phyloP scores from a whole-genome alignment of 64 coral and sea anemone genomes.

The Montipora efflorescens region DNA sequence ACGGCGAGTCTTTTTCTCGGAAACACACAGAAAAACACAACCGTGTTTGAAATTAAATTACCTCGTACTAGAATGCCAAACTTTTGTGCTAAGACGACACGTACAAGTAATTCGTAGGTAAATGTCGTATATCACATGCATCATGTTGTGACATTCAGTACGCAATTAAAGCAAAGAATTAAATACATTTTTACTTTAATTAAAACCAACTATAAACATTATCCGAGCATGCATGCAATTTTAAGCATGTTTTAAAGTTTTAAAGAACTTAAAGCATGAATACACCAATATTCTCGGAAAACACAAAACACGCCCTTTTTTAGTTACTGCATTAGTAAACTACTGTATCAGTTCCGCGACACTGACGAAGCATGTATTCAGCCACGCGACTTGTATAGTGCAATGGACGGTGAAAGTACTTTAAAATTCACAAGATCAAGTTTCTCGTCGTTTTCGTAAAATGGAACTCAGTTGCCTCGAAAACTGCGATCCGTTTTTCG shows the following conservation, averaged over 20 bases:
- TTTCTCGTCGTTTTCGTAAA: no score
- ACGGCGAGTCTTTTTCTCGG: not conserved
- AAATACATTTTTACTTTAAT: slow-evolving; percentile 28
- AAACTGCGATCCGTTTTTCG: no score
- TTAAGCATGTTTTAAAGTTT: not conserved
- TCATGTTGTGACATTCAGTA: slow-evolving; percentile 13
- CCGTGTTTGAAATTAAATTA: no score
- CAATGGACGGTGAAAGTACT: not conserved
- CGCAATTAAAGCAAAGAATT: slow-evolving; percentile 26
- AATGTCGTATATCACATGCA: not conserved
- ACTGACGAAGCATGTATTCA: no score
- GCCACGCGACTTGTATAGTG: no score
- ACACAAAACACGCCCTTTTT: no score
- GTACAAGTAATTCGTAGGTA: not conserved
- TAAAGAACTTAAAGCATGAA: no score
- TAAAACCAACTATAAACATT: slow-evolving; percentile 32
- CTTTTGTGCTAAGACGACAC: not conserved
- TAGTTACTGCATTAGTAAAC: no score
- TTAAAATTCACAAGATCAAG: no score
- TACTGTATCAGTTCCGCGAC: no score
- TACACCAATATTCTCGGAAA: no score
- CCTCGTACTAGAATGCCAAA: not conserved
- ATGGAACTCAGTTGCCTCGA: no score
- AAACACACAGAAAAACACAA: not conserved
- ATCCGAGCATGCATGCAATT: not conserved